A percentile compares a stretch with the other conserved stretches of the same genome.
These are phyloP conservation scores for Caenorhabditis japonica DNA, from an alignment of 2,888 invertebrate genomes.

Conservation along the genomic window DNA sequence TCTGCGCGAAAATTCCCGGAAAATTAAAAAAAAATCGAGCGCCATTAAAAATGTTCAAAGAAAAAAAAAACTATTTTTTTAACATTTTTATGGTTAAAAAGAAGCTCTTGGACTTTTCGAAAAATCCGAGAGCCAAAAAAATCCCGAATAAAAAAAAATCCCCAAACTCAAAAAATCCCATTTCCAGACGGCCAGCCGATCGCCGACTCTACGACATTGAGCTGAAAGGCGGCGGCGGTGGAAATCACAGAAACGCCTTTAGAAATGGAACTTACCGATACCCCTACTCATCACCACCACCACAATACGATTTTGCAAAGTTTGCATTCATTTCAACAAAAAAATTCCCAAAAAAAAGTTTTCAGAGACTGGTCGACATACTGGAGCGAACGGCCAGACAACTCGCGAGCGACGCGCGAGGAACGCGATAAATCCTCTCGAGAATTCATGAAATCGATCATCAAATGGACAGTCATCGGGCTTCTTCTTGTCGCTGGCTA, in stretches of 20 bases:
- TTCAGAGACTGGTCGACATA: constrained; percentile 48
- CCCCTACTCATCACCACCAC: constrained; percentile 18
- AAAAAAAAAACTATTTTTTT: no score
- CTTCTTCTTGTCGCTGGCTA: constrained; percentile 61
- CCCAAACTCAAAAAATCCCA: no score
- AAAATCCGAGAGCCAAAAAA: not conserved
- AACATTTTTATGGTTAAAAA: not conserved
- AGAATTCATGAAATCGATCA: constrained; percentile 60
- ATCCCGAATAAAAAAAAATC: not conserved
- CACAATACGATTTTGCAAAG: constrained; percentile 46
- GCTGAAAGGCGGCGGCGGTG: constrained; percentile 23
- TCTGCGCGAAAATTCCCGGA: no score
- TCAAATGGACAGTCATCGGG: constrained; percentile 64
- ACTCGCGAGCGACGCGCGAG: constrained; percentile 22
- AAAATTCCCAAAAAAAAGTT: constrained; percentile 11
- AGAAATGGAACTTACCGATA: no score
- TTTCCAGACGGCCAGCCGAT: constrained; percentile 66
- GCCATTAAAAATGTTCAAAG: no score
- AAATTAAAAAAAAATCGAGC: no score
- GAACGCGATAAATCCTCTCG: constrained; percentile 40
- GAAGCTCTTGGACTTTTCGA: not conserved
- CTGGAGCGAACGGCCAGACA: constrained; percentile 41
- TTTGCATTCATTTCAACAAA: constrained; percentile 23
- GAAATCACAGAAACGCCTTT: constrained; percentile 6
- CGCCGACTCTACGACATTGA: constrained; percentile 50